Evolutionary conservation across 2,797 vertebrate genomes (phyloP), one percentile per base, ranked within the genome.

Genomic region (Dicrostonyx torquatus): DNA sequence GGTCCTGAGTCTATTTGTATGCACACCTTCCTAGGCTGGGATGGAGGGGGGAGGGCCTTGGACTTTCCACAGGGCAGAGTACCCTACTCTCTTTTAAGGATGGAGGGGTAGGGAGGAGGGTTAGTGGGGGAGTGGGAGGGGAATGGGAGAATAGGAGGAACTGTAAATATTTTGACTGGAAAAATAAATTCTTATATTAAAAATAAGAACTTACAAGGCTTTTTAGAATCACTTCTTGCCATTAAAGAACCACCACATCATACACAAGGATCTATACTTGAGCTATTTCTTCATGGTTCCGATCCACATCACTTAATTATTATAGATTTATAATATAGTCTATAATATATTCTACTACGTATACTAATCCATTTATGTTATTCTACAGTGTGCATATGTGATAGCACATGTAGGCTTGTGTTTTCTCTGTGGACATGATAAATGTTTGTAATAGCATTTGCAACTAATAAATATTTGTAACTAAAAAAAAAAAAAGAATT

Each of bases 371-470:
- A 84, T 89, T 91, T 78, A 31, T 0, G 45, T 87, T 80, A 92
- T 86, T 80, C 17, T 73, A 84, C 12, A 66, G 34, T 26, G 2
- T 80, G n/a, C 70, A 66, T 34, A 37, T 2, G 24, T 66, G 73
- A 12, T 55, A 89, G 53, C 22, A 50, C 53, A 91, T 4, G 58
- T 18, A 90, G 5, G 5, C 34, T 24, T 90, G 73, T 92, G 48
- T 80, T 92, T 93, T 92, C 70, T 92, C 17, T 37, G 76, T 73
- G 37, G 8, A 45, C 34, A 92, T 78, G 26, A 82, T 91, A 83
- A 82, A 94, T 72, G 53, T 50, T 66, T 40, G 10, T 58, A 89
- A 77, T 5, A 78, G 18, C 24, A 84, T 84, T 84, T 84, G 60
- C 29, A 83, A 64, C 5, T 12, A 37, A 4, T 84, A 48, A 64